Percentiles rank a stretch among this genome's conserved stretches.
phyloP scores from a whole-genome alignment of 2,888 invertebrate species.

The Cordilura impudica region DNA sequence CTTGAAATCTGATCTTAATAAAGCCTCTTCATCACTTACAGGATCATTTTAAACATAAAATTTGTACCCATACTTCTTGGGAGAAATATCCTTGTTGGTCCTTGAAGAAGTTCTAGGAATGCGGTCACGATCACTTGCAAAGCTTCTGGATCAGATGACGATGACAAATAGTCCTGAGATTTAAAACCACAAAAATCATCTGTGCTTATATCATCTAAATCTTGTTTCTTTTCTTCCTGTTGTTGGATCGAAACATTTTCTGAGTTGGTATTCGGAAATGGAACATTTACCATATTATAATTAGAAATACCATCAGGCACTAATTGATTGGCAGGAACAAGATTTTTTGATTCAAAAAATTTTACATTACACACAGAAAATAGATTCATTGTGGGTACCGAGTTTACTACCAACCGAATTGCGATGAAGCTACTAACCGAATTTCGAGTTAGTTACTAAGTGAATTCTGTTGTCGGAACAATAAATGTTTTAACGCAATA shows the following conservation, averaged over 20 bases:
- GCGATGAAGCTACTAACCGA: no score
- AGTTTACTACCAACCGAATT: no score
- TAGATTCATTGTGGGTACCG: no score
- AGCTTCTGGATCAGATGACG: neutral
- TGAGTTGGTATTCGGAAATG: no score
- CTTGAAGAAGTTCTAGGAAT: constrained; percentile 11
- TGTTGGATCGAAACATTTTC: neutral
- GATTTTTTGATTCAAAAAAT: constrained; percentile 8
- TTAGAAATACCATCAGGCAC: neutral
- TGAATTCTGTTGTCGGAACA: no score
- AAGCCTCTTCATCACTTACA: constrained; percentile 18
- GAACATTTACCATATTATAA: no score
- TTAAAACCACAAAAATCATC: constrained; percentile 2
- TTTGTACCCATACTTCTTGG: constrained; percentile 20
- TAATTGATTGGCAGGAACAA: neutral
- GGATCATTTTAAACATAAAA: neutral
- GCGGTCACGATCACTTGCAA: no score
- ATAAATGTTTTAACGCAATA: no score
- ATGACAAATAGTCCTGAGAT: neutral
- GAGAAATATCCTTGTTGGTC: constrained; percentile 4
- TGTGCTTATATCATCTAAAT: neutral
- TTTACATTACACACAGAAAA: no score
- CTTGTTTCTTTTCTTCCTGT: neutral
- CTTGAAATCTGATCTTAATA: constrained; percentile 11
- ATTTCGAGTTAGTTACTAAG: no score